Conservation (phyloP, 2,797 vertebrate genomes). For the Lepilemur ruficaudatus region DNA sequence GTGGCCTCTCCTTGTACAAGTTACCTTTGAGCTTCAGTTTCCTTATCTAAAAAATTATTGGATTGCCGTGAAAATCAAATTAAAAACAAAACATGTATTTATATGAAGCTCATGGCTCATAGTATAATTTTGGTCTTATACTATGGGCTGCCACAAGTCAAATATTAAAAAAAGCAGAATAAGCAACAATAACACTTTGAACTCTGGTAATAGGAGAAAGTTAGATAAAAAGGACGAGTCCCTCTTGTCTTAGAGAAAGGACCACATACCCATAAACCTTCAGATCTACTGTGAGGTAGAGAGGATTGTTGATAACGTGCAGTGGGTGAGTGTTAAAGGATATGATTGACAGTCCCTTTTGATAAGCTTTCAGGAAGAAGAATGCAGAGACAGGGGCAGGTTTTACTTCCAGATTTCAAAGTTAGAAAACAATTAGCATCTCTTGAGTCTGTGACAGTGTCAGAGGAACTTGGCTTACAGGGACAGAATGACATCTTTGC, state of each 20-base stretch:
- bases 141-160: background rate
- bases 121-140: background rate
- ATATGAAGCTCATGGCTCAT: background rate
- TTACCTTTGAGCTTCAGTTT: conserved; percentile 20
- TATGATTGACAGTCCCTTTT: background rate
- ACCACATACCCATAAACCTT: background rate
- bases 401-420: background rate
- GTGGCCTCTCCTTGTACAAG: background rate
- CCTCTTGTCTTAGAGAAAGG: background rate
- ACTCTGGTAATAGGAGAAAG: background rate
- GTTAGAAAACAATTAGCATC: background rate
- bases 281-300: background rate
- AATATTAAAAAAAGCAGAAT: background rate
- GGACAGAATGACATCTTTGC: background rate
- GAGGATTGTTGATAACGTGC: background rate
- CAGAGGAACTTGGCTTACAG: background rate
- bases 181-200: background rate
- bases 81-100: background rate
- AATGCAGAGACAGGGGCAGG: background rate
- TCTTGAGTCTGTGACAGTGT: background rate
- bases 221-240: background rate
- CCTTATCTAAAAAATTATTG: background rate
- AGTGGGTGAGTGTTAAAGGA: background rate
- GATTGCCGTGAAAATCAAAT: conserved; percentile 12
- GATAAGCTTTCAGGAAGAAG: background rate